Percentiles rank a stretch among this genome's conserved stretches.
These are phyloP conservation scores for Leptodirus hochenwartii DNA, from an alignment of 2,888 invertebrate species.

Conservation along the genomic window DNA sequence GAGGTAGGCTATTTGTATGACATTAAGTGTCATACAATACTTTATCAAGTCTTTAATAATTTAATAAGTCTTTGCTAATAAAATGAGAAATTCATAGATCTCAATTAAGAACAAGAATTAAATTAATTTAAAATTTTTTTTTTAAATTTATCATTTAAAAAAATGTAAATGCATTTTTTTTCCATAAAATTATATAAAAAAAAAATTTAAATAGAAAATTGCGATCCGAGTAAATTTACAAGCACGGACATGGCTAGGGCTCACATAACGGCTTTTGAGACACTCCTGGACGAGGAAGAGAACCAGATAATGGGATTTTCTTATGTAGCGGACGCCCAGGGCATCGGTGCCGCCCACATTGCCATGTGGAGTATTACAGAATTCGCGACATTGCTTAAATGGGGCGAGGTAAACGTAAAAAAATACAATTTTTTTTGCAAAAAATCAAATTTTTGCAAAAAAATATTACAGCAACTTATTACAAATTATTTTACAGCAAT, in stretches of 20 bases:
- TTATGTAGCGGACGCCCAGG: constrained; percentile 50
- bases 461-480: constrained; percentile 1
- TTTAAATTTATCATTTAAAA: no score
- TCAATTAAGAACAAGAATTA: background rate
- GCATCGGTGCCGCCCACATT: constrained; percentile 42
- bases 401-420: constrained; percentile 48
- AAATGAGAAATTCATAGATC: no score
- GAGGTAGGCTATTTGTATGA: no score
- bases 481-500: constrained; percentile 43
- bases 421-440: constrained; percentile 2
- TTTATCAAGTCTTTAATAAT: no score
- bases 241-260: constrained; percentile 53
- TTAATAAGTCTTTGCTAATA: no score
- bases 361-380: constrained; percentile 57
- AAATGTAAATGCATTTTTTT: constrained; percentile 5
- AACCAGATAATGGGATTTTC: constrained; percentile 59
- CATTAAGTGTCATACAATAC: no score
- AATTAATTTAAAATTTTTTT: background rate
- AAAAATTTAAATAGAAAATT: constrained; percentile 34
- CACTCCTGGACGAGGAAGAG: constrained; percentile 52
- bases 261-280: constrained; percentile 54
- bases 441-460: no score
- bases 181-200: constrained; percentile 2
- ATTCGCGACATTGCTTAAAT: constrained; percentile 48
- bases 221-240: constrained; percentile 45